Base-by-base conservation (phyloP, 2,797 vertebrate species). In the Poeciliopsis turneri region DNA sequence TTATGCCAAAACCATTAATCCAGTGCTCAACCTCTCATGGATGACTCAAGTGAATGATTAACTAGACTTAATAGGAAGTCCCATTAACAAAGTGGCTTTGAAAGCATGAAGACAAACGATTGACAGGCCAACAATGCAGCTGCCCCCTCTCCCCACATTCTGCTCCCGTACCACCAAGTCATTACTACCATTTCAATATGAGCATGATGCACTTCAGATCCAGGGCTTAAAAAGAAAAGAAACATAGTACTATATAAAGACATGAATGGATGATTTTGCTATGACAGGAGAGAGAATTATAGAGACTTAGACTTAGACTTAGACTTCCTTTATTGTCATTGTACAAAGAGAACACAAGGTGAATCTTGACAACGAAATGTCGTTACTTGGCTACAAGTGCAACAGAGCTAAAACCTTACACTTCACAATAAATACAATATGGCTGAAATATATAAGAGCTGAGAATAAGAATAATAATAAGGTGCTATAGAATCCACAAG, bases 131-230 rank as follows among this genome's bases (percentile, higher is more conserved):
- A 95, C 89, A 94, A 93, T 92, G 86, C 89, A 36, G 81, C 88
- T 78, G 81, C 83, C 76, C 83, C 84, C 61, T 76, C 72, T 76
- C 78, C 80, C 78, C 47, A 30, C 75, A 53, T 80, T 79, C 77
- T 72, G 36, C 76, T 80, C 83, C 80, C 75, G 77, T 82, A 75
- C 78, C 76, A 49, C 87, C 78, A 86, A 91, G 87, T 91, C 93
- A 94, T 94, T 92, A 93, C 87, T 74, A 86, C 91, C 87, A 86
- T 93, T 93, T 94, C 84, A 94, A 93, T 93, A 84, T 45, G 82
- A 89, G 83, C 87, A 82, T 61, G 77, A 84, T 83, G 88, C 82
- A 88, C 89, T 90, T 89, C 84, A 91, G 82, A 82, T 86, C 86
- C 81, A 83, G 84, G 76, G 81, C 80, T 91, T 92, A 84, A 87